Conservation (phyloP, 2,113 vertebrate genomes). For the Toxotes chatareus region DNA sequence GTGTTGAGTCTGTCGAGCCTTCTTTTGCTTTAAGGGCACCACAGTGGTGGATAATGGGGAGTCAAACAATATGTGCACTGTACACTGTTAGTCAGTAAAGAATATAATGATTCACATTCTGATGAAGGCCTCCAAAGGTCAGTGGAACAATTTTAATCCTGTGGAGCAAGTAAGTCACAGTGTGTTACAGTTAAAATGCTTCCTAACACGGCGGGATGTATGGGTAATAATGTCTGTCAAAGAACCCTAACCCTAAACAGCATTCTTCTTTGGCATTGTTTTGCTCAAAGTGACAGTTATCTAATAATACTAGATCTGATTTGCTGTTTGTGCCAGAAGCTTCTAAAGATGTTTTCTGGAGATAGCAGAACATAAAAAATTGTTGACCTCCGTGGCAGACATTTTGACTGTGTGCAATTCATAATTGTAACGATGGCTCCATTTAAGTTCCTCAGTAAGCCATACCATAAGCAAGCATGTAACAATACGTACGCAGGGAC, state of each 20-base stretch:
- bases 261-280: neutral
- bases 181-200: slow-evolving; percentile 1
- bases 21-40: neutral
- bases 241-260: no score
- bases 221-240: neutral
- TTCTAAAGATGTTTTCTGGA: no score
- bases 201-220: neutral
- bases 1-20: neutral
- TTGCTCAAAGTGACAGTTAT: no score
- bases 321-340: no score
- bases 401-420: no score
- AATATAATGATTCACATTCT: slow-evolving; percentile 8
- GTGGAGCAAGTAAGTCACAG: neutral
- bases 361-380: no score
- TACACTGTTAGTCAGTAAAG: neutral
- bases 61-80: neutral
- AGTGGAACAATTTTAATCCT: slow-evolving; percentile 30
- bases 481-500: no score
- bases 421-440: neutral
- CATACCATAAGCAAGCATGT: no score
- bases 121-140: slow-evolving; percentile 5
- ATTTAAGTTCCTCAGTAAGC: neutral
- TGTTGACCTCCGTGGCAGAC: no score
- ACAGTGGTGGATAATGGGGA: neutral
- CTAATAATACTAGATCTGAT: no score